These are phyloP conservation scores for Hippocampus zosterae DNA, from an alignment of 2,113 vertebrate genomes.

Conservation along the genomic window DNA sequence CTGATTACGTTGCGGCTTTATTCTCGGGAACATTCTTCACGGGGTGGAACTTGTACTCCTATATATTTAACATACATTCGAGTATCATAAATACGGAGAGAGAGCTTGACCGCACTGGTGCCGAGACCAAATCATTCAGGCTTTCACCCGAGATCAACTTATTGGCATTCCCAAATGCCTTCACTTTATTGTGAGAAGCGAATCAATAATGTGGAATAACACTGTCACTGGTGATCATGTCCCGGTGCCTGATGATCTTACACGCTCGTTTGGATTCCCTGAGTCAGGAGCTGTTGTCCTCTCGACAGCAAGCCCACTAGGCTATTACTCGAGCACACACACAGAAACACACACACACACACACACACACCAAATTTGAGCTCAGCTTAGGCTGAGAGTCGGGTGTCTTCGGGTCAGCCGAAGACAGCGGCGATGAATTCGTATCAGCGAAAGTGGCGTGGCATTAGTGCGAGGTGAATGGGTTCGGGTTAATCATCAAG, in stretches of 20 bases:
- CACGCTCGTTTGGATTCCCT: slow-evolving; percentile 56
- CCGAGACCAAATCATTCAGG: slow-evolving; percentile 49
- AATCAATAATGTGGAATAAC: slow-evolving; percentile 67
- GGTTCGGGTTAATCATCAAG: slow-evolving; percentile 64
- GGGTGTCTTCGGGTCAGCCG: slow-evolving; percentile 49
- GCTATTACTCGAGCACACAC: slow-evolving; percentile 2
- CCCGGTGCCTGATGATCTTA: slow-evolving; percentile 43
- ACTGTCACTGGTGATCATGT: slow-evolving; percentile 64
- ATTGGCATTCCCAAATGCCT: slow-evolving; percentile 70
- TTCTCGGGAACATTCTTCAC: background rate
- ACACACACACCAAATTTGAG: background rate
- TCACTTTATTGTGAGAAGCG: slow-evolving; percentile 60
- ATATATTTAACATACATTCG: background rate
- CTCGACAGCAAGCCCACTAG: background rate
- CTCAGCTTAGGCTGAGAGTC: slow-evolving; percentile 35
- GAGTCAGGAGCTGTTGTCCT: slow-evolving; percentile 45
- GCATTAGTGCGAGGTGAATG: slow-evolving; percentile 61
- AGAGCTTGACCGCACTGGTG: background rate
- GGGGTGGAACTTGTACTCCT: background rate
- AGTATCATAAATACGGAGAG: too few species aligned
- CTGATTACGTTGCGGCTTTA: background rate
- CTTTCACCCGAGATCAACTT: slow-evolving; percentile 52
- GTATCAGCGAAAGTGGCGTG: slow-evolving; percentile 63
- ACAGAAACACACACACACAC: background rate
- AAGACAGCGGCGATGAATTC: slow-evolving; percentile 67